phyloP scores from a whole-genome alignment of 2,113 vertebrate species.

The Prietella phreatophila region DNA sequence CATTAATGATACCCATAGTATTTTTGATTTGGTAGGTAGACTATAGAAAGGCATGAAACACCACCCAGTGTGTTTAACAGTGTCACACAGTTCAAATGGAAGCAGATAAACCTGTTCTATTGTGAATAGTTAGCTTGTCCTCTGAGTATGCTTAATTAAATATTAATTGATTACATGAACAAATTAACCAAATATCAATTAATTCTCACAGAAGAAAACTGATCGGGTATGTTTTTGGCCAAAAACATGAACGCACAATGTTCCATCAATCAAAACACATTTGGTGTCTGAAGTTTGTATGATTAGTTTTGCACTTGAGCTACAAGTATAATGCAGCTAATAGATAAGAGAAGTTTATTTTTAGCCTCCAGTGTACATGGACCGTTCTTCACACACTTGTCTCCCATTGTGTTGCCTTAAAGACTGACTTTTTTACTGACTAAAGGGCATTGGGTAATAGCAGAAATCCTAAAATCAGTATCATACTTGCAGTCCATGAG shows the following conservation, averaged over 20 bases:
- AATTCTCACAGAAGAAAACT: background rate
- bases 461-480: background rate
- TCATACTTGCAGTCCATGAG: background rate
- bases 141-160: background rate
- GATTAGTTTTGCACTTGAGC: background rate
- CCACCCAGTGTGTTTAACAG: too few species aligned
- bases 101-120: background rate
- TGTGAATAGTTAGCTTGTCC: background rate
- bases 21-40: background rate
- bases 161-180: background rate
- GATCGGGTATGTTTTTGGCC: background rate
- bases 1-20: background rate
- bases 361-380: background rate
- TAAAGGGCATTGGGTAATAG: background rate
- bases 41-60: background rate
- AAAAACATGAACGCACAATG: background rate
- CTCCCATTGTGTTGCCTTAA: background rate
- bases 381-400: background rate
- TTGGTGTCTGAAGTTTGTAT: background rate
- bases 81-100: background rate
- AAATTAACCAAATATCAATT: background rate
- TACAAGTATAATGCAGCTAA: too few species aligned
- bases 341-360: background rate
- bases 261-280: background rate
- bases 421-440: background rate